These are phyloP conservation scores for Anas capensis DNA, from an alignment of 2,797 vertebrate species.

Conservation along the genomic window DNA sequence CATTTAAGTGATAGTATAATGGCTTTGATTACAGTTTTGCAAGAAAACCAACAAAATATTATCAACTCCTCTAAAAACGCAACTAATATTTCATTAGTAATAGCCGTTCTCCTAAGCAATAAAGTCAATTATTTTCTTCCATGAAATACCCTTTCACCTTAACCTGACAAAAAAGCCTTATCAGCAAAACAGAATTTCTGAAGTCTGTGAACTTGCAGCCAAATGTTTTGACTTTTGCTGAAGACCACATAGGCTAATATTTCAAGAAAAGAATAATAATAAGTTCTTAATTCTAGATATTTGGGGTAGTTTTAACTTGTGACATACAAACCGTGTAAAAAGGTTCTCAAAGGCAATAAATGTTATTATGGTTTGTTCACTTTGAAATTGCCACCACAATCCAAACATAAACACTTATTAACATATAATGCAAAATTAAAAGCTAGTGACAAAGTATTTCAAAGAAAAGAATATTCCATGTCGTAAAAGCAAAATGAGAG, in stretches of 20 bases:
- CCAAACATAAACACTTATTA: slow-evolving; percentile 3
- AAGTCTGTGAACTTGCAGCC: background rate
- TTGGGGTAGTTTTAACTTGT: background rate
- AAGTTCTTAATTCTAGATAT: background rate
- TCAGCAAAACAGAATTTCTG: background rate
- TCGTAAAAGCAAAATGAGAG: slow-evolving; percentile 10
- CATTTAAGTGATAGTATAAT: background rate
- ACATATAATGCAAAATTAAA: slow-evolving; percentile 4
- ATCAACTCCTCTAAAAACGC: background rate
- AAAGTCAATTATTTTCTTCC: background rate
- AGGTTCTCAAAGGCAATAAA: background rate
- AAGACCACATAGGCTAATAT: background rate
- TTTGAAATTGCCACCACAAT: background rate
- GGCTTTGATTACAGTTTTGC: slow-evolving; percentile 2
- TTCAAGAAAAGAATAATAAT: background rate
- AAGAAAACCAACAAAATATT: background rate
- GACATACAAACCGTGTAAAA: background rate
- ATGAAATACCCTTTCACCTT: background rate
- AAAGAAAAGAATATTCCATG: background rate
- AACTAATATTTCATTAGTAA: background rate
- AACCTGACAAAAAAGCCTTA: fast-evolving
- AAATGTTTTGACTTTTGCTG: background rate
- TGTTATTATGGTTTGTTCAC: background rate
- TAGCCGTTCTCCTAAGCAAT: background rate
- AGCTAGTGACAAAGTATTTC: slow-evolving; percentile 13